Evolutionary conservation across 2,113 vertebrate species (phyloP).

Genomic region (Sebastes schlegelii): DNA sequence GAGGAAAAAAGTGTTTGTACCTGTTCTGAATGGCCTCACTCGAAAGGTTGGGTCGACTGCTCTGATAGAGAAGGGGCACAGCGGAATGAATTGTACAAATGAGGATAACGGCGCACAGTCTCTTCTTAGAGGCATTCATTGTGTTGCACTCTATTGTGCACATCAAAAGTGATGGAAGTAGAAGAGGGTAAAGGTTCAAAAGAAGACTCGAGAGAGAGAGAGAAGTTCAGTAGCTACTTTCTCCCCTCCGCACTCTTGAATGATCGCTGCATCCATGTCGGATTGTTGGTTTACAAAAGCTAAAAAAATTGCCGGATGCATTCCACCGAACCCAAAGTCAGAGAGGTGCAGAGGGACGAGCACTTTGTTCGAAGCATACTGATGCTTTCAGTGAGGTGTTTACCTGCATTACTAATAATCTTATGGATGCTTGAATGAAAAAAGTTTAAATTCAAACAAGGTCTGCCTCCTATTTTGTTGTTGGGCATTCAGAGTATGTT

Average conservation of each 20-base stretch:
- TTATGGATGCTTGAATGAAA: neutral
- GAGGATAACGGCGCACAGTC: neutral
- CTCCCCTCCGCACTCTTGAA: neutral
- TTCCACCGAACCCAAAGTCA: neutral
- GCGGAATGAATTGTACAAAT: neutral
- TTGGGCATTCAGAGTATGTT: neutral
- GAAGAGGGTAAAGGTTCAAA: neutral
- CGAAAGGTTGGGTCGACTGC: neutral
- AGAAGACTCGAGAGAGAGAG: neutral
- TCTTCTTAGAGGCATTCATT: neutral
- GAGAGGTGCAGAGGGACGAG: neutral
- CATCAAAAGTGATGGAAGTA: too few species aligned
- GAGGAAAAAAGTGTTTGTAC: neutral
- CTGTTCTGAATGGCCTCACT: neutral
- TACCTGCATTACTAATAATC: neutral
- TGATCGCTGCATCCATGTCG: neutral
- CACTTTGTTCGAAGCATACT: neutral
- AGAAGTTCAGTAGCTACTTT: neutral
- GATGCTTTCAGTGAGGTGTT: neutral
- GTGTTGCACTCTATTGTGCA: neutral
- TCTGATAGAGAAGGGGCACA: neutral
- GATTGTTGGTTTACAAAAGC: neutral
- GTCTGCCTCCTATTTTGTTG: neutral
- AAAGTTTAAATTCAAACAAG: neutral
- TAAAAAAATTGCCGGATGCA: neutral